Conservation (phyloP, 1,140 invertebrate genomes). For the Lethrus apterus region DNA sequence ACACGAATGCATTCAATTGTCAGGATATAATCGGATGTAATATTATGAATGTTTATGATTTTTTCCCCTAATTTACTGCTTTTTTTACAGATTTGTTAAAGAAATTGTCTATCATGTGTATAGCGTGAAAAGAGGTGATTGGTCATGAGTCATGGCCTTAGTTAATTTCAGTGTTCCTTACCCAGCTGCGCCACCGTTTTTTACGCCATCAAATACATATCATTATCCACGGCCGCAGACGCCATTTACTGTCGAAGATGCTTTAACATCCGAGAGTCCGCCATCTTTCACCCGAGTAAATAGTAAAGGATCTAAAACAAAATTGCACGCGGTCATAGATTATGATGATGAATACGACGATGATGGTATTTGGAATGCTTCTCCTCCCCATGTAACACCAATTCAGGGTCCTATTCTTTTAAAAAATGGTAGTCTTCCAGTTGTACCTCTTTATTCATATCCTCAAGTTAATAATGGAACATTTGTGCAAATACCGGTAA, state of each 20-base stretch:
- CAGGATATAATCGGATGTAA: no score
- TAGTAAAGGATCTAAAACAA: conserved; percentile 48
- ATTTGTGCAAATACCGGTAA: conserved; percentile 80
- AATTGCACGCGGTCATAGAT: conserved; percentile 61
- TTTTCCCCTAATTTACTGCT: no score
- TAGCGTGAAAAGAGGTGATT: no score
- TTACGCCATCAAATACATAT: conserved; percentile 28
- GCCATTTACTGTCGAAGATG: conserved; percentile 35
- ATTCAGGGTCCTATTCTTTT: conserved; percentile 73
- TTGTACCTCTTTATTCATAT: conserved; percentile 79
- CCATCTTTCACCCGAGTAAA: conserved; percentile 19
- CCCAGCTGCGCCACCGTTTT: conserved; percentile 28
- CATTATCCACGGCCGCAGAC: conserved; percentile 34
- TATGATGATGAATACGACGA: conserved; percentile 46
- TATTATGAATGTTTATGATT: no score
- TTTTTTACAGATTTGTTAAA: no score
- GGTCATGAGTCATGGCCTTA: conserved; percentile 27
- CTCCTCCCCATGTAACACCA: conserved; percentile 55
- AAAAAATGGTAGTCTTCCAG: conserved; percentile 71
- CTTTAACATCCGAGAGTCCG: conserved; percentile 13
- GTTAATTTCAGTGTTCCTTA: conserved; percentile 29
- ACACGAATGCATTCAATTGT: no score
- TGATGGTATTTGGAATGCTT: conserved; percentile 42
- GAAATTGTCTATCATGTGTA: no score
- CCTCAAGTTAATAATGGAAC: conserved; percentile 73